Conservation (phyloP, 2,797 vertebrate species). For the Pachyuromys duprasi region DNA sequence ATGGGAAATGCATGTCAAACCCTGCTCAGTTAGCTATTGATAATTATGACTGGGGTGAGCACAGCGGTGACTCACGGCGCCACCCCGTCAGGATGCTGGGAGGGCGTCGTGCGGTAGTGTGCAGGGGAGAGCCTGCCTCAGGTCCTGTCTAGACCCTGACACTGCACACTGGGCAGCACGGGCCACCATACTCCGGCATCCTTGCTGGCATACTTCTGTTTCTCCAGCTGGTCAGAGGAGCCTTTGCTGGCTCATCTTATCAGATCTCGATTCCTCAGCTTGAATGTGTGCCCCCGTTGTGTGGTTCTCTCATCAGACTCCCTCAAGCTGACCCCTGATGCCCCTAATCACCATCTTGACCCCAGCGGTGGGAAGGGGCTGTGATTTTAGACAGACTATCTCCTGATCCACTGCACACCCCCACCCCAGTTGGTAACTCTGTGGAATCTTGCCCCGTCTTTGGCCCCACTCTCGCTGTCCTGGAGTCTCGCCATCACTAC, state of each 20-base stretch:
- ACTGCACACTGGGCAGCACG: background rate
- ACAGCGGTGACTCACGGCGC: background rate
- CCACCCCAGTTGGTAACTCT: background rate
- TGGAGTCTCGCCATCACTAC: background rate
- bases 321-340: rapidly evolving
- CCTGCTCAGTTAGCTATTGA: background rate
- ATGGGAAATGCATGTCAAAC: constrained; percentile 32
- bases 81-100: background rate
- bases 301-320: background rate
- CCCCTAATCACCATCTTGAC: background rate
- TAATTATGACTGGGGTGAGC: background rate
- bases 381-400: background rate
- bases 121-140: background rate
- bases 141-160: background rate
- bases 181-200: background rate
- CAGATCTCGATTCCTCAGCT: background rate
- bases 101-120: background rate
- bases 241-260: background rate
- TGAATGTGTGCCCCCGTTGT: background rate
- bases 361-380: background rate
- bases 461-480: background rate
- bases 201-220: background rate
- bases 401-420: rapidly evolving
- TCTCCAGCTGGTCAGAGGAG: background rate
- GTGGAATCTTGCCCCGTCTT: background rate